Evolutionary conservation across 2,888 invertebrate species (phyloP).

Genomic region (Rhagonycha lutea): DNA sequence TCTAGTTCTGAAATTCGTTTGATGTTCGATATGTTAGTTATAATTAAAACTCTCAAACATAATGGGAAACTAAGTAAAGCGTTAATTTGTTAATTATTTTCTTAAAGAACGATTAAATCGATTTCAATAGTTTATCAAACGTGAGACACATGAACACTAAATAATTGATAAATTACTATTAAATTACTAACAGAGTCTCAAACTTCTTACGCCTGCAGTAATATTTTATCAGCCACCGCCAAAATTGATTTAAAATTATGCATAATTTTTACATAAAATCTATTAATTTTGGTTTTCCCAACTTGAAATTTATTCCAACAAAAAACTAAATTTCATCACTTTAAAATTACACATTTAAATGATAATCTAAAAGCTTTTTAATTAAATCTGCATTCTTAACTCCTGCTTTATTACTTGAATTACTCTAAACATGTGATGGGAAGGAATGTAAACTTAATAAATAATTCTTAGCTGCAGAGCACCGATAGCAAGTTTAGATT

Average conservation of each 20-base stretch:
- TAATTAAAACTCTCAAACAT: not conserved
- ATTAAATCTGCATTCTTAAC: not conserved
- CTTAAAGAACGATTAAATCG: not conserved
- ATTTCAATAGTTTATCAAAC: not conserved
- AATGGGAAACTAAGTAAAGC: not conserved
- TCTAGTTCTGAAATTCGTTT: not conserved
- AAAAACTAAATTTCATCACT: not conserved
- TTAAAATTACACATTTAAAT: not conserved
- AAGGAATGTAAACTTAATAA: conserved; percentile 12
- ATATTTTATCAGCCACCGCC: not conserved
- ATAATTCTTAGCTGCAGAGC: conserved; percentile 76
- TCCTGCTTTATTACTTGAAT: not conserved
- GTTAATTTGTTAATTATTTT: not conserved
- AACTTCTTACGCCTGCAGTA: not conserved
- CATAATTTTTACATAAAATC: not conserved
- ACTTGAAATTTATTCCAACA: not conserved
- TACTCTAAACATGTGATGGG: not conserved
- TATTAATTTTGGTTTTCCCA: not conserved
- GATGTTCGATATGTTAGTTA: not conserved
- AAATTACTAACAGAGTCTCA: not conserved
- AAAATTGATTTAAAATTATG: not conserved
- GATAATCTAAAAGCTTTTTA: not conserved
- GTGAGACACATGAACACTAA: not conserved
- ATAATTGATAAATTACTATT: not conserved
- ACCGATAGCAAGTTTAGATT: conserved; percentile 89